These are phyloP conservation scores for Clivina fossor DNA, from an alignment of 2,888 invertebrate species.

Conservation along the genomic window DNA sequence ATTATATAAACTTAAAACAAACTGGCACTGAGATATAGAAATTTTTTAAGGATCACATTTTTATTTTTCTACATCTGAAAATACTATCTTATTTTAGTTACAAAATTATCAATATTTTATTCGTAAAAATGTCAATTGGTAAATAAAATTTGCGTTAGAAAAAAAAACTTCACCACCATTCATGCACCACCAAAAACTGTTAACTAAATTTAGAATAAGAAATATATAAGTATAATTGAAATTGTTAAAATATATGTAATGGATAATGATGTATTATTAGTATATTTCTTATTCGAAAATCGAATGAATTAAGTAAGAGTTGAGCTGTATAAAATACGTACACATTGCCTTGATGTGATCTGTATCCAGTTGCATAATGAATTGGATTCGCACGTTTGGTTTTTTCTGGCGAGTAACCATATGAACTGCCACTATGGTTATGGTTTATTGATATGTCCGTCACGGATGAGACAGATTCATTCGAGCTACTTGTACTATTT, in stretches of 20 bases:
- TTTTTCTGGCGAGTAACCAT: constrained; percentile 55
- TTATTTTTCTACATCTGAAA: not conserved
- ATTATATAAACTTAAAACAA: constrained; percentile 48
- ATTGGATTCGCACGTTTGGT: constrained; percentile 58
- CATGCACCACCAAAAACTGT: constrained; percentile 7
- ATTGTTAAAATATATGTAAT: not conserved
- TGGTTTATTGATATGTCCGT: constrained; percentile 49
- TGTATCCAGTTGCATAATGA: constrained; percentile 55
- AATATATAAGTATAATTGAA: not conserved
- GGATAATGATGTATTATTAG: not conserved
- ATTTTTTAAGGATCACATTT: too few species aligned
- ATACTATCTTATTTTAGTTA: too few species aligned
- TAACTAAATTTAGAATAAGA: too few species aligned
- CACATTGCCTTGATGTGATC: constrained; percentile 54
- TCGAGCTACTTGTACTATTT: constrained; percentile 74
- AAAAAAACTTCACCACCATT: constrained; percentile 1
- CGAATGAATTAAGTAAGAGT: too few species aligned
- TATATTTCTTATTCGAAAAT: too few species aligned
- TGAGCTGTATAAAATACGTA: too few species aligned
- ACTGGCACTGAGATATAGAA: too few species aligned
- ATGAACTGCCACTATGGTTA: constrained; percentile 41
- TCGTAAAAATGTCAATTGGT: too few species aligned
- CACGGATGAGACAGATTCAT: constrained; percentile 78
- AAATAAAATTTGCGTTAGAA: too few species aligned
- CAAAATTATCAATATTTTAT: too few species aligned